Conservation (phyloP, 2,888 invertebrate species). For the Dione juno region DNA sequence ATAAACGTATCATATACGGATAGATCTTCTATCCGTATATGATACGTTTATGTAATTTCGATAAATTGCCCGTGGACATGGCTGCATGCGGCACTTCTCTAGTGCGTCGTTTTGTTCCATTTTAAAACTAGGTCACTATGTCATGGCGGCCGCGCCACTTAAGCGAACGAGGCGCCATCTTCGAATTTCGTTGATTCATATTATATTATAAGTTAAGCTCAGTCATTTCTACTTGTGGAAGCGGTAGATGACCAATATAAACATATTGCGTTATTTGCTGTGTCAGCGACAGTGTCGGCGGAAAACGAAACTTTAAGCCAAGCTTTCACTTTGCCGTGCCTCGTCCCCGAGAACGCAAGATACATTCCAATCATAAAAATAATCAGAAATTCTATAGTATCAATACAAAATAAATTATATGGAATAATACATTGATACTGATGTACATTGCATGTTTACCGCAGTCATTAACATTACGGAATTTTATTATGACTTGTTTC, state of each 20-base stretch:
- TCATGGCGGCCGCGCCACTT: constrained; percentile 77
- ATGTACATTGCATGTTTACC: background rate
- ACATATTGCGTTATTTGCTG: constrained; percentile 37
- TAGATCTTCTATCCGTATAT: constrained; percentile 1
- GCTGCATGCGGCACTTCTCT: constrained; percentile 46
- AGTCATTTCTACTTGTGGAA: constrained; percentile 35
- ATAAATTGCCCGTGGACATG: constrained; percentile 43
- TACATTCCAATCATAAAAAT: constrained; percentile 59
- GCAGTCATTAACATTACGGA: background rate
- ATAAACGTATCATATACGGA: constrained; percentile 46
- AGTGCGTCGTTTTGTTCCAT: constrained; percentile 73
- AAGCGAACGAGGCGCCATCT: constrained; percentile 75
- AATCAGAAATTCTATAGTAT: constrained; percentile 26
- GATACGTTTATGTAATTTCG: constrained; percentile 53
- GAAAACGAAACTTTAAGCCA: constrained; percentile 67
- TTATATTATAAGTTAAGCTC: constrained; percentile 54
- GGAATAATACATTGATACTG: background rate
- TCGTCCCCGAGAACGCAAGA: constrained; percentile 63
- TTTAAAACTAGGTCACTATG: constrained; percentile 82
- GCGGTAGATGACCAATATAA: constrained; percentile 46
- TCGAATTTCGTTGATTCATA: constrained; percentile 74
- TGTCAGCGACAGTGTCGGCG: constrained; percentile 54
- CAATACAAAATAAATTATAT: constrained; percentile 25
- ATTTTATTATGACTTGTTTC: background rate
- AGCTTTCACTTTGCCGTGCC: constrained; percentile 73